A percentile compares a stretch with the other conserved stretches of the same genome.
phyloP scores from a whole-genome alignment of 2,797 vertebrate species.

The Nannoperca australis region DNA sequence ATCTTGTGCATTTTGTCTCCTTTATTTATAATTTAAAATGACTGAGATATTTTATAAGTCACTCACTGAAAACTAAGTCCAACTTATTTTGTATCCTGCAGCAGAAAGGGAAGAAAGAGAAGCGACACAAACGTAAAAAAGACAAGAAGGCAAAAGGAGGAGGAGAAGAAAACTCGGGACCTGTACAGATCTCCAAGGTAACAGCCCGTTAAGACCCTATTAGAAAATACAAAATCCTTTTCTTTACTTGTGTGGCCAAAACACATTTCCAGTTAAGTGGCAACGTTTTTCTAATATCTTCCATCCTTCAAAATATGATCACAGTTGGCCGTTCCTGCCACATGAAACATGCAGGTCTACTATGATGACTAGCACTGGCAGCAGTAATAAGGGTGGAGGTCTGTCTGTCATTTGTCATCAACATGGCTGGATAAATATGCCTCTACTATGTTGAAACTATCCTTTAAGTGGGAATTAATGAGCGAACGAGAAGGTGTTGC shows the following conservation, averaged over 20 bases:
- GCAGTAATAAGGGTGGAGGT: too few relatives aligned
- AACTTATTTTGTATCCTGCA: slow-evolving; percentile 13
- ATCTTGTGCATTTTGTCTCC: not conserved
- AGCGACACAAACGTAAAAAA: slow-evolving; percentile 90
- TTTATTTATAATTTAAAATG: not conserved
- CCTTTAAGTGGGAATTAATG: too few relatives aligned
- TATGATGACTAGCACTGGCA: too few relatives aligned
- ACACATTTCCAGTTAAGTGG: not conserved
- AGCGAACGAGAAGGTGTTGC: too few relatives aligned
- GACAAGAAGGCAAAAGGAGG: slow-evolving; percentile 90
- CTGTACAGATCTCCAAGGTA: slow-evolving; percentile 94
- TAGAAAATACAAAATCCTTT: not conserved
- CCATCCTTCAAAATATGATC: too few relatives aligned
- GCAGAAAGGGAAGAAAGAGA: slow-evolving; percentile 87
- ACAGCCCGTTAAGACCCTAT: not conserved
- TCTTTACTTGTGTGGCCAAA: not conserved
- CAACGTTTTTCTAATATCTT: too few relatives aligned
- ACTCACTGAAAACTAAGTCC: not conserved
- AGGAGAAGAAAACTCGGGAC: slow-evolving; percentile 85
- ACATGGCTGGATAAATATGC: too few relatives aligned
- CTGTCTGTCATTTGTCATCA: too few relatives aligned
- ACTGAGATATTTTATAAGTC: not conserved
- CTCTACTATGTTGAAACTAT: too few relatives aligned
- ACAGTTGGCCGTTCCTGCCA: too few relatives aligned
- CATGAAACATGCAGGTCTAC: too few relatives aligned